Evolutionary conservation across 2,888 invertebrate species (phyloP), one percentile per base, ranked within the genome.

Genomic region (Dioctria linearis): DNA sequence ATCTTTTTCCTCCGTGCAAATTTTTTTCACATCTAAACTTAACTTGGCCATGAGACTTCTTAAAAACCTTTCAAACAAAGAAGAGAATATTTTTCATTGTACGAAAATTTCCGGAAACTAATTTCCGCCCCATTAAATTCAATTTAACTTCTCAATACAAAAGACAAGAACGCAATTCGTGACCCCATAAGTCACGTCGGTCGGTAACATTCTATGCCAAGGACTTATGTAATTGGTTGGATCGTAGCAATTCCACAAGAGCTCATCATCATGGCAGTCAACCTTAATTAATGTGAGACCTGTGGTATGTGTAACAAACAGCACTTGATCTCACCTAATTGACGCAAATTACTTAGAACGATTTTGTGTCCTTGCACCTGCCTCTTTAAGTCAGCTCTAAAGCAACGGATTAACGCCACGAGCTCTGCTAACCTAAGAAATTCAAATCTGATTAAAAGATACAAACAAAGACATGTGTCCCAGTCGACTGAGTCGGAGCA

Each of bases 91-190:
- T 8, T 46, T 46, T 46, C 8, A 46, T 46, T 69, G 49, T 69
- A 13, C 13, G 13, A 13, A 37, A 54, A 46, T 39, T 71, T 71
- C 71, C 71, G 71, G 54, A 51, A 43, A 51, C 3, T 51, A 4
- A 54, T 71, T 71, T 71, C 71, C 71, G 51, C 25, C 51, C 49
- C 71, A 71, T 71, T 71, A 71, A 71, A 71, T 71, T 9, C 71
- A 71, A 51, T 71, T 71, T 54, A 71, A 54, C 39, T 54, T 54
- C 39, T n/a, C 54, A 46, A 51, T 25, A n/a, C 71, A 51, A 4
- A 39, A 37, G 37, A 63, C 13, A 63, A 9, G 39, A 25, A 11
- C n/a, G 5, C 63, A 63, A 54, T 49, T 71, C 71, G 8, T 71
- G 71, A 71, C 54, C 25, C 54, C 51, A 71, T 49, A 71, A 71